Base-by-base conservation (phyloP, 1,140 invertebrate genomes). In the Drosophila hydei region DNA sequence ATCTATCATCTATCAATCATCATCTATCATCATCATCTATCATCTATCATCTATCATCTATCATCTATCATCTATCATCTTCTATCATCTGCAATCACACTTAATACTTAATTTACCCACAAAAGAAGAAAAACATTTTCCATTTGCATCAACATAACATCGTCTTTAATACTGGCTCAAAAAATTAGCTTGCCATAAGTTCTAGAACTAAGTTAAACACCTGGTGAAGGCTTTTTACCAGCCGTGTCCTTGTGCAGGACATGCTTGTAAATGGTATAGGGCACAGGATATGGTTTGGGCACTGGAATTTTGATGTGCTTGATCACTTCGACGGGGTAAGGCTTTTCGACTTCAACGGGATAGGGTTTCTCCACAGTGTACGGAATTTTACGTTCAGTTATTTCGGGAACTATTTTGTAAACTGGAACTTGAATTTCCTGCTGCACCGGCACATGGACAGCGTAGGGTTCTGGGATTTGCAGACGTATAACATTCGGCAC, bases 261-360 rank as follows among this genome's bases (percentile, higher is more conserved):
- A 91, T 96, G 95, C 91, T 96, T 96, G 93, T 96, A 96, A 50
- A 96, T 94, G 4, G 95, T 95, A n/a, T 95, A 94, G 75, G 95
- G 95, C 55, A 96, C 95, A 43, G 95, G 94, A 91, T 96, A 96
- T 23, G 95, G 95, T 91, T 96, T 96, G 71, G 94, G 94, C 77
- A 96, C 94, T 21, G 95, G 94, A 27, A 96, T 94, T 75, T 95
- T 94, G 69, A 95, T 95, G 84, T 95, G 95, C 91, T 96, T 96
- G 65, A 96, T 95, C 4, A 96, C 94, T 65, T 95, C 95, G 4
- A 96, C 95, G 25, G 95, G 93, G 92, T 95, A 96, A 1, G 95
- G 95, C 89, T 95, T 96, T 81, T 96, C 95, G 0, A 96, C 94
- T 58, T 95, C 94, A 79, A 95, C 95, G 4, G 95, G 95, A 59